A percentile compares a stretch with the other conserved stretches of the same genome.
phyloP scores from a whole-genome alignment of 92 coral and sea anemone genomes.

The Zoanthus sansibaricus region DNA sequence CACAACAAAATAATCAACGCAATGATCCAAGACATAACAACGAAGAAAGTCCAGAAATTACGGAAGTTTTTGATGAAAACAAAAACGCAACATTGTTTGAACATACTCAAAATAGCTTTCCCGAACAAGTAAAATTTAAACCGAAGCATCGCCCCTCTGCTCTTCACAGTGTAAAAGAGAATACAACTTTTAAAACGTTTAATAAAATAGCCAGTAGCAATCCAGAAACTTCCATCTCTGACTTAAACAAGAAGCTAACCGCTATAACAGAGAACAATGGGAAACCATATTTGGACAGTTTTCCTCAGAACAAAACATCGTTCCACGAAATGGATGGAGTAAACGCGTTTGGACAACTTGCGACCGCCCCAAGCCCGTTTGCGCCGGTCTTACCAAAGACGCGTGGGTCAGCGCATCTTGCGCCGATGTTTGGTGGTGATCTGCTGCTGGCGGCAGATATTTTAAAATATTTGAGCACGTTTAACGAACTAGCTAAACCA shows the following conservation, averaged over 20 bases:
- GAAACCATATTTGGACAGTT: not conserved
- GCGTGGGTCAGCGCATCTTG: conserved; percentile 61
- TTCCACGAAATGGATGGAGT: not conserved
- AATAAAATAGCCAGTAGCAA: not conserved
- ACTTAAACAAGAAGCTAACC: conserved; percentile 21
- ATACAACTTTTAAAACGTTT: not conserved
- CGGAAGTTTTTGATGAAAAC: not conserved
- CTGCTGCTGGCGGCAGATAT: conserved; percentile 84
- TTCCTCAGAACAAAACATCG: not conserved
- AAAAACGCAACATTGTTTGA: not conserved
- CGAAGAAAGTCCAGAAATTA: not conserved
- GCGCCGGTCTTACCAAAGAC: conserved; percentile 39
- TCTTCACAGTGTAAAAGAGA: not conserved
- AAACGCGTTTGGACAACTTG: conserved; percentile 11
- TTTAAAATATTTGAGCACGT: conserved; percentile 60
- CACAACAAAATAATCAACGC: not conserved
- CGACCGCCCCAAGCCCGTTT: conserved; percentile 49
- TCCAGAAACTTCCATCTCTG: conserved; percentile 22
- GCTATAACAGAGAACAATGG: conserved; percentile 14
- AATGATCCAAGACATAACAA: not conserved
- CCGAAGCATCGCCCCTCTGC: conserved; percentile 3
- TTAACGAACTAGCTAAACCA: conserved; percentile 60
- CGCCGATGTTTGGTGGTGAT: conserved; percentile 98
- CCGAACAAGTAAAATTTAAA: not conserved
- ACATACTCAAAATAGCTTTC: not conserved